Conservation (phyloP, 2,113 vertebrate genomes). For the Phoxinus phoxinus region DNA sequence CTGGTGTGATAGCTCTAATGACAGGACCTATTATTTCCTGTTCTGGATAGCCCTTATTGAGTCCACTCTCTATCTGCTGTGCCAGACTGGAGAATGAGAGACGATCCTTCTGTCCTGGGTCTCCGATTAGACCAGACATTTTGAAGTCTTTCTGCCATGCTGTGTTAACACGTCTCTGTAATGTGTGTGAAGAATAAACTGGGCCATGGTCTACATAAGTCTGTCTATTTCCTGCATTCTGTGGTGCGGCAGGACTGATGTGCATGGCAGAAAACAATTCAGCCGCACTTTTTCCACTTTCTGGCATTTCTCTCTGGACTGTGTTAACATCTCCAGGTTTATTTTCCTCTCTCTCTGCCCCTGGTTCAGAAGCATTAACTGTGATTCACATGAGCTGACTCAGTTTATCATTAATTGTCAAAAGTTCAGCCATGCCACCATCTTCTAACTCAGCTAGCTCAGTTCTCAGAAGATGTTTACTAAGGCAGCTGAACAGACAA, state of each 20-base stretch:
- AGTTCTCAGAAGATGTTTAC: background rate
- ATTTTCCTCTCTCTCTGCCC: background rate
- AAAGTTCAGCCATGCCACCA: background rate
- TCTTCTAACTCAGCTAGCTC: background rate
- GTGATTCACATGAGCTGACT: background rate
- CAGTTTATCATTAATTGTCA: background rate
- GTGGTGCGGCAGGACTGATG: background rate
- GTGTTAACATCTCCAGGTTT: background rate
- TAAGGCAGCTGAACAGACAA: background rate
- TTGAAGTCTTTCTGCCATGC: constrained; percentile 18
- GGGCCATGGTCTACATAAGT: background rate
- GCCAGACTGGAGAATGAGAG: background rate
- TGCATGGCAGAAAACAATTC: background rate
- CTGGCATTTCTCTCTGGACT: background rate
- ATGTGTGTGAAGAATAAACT: background rate
- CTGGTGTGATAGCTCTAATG: too few species aligned
- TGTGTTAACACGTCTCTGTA: background rate
- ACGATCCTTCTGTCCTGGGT: background rate
- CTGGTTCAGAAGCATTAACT: background rate
- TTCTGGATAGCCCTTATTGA: too few species aligned
- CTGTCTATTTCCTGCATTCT: background rate
- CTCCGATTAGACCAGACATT: constrained; percentile 31
- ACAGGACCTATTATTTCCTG: too few species aligned
- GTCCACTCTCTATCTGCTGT: too few species aligned
- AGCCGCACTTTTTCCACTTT: background rate